phyloP scores from a whole-genome alignment of 2,113 vertebrate species.

The Glaucidium brasilianum region DNA sequence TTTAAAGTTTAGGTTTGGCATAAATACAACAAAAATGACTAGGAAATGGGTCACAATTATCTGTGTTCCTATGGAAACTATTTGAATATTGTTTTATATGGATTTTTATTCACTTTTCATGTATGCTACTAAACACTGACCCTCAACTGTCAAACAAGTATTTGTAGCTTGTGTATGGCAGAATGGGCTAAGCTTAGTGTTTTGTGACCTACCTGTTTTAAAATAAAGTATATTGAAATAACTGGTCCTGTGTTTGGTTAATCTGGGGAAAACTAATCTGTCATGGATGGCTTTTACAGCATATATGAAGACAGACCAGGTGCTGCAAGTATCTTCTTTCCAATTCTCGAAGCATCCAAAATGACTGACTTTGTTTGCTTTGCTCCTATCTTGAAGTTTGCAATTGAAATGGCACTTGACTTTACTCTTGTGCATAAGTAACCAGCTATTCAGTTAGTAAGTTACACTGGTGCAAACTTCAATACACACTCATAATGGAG shows the following conservation, averaged over 20 bases:
- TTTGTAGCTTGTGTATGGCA: conserved; percentile 82
- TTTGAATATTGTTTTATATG: conserved; percentile 87
- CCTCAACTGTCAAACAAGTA: conserved; percentile 72
- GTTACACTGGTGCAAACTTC: background rate
- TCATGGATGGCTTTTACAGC: background rate
- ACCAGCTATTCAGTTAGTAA: background rate
- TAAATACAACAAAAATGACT: conserved; percentile 74
- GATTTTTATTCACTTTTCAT: conserved; percentile 82
- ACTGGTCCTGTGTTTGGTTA: background rate
- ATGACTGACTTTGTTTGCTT: background rate
- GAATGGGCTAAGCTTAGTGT: conserved; percentile 57
- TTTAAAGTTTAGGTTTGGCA: conserved; percentile 64
- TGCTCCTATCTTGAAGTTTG: background rate
- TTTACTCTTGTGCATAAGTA: background rate
- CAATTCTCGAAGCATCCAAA: background rate
- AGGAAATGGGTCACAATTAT: conserved; percentile 89
- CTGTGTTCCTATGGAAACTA: conserved; percentile 98
- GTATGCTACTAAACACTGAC: conserved; percentile 70
- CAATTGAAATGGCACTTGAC: background rate
- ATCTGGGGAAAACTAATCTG: background rate
- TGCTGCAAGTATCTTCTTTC: background rate
- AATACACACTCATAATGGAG: fast-evolving
- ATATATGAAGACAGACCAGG: background rate
- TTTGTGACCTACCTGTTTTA: conserved; percentile 74
- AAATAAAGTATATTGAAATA: conserved; percentile 81